Evolutionary conservation across 2,888 invertebrate genomes (phyloP).

Genomic region (Cristatella mucedo): DNA sequence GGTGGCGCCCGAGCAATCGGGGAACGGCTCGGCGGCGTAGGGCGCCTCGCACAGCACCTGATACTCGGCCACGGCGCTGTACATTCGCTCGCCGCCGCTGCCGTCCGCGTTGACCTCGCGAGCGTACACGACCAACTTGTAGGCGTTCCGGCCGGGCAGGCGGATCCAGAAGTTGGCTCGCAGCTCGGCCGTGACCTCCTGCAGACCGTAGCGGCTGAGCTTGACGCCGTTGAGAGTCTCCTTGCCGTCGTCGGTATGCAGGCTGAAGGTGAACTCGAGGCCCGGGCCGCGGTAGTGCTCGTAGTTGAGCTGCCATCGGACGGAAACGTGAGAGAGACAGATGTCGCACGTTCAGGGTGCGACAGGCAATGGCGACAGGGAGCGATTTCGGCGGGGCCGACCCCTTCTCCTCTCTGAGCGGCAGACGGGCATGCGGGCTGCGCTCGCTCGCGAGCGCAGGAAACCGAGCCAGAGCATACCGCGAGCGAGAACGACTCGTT

Average conservation of each 20-base stretch:
- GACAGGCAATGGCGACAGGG: no score
- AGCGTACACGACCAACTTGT: constrained; percentile 36
- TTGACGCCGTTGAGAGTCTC: constrained; percentile 29
- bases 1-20: constrained; percentile 35
- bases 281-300: constrained; percentile 19
- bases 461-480: constrained; percentile 27
- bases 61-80: constrained; percentile 35
- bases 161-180: constrained; percentile 32
- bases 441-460: constrained; percentile 4
- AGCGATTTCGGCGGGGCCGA: no score
- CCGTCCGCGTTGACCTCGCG: constrained; percentile 34
- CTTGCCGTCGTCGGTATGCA: constrained; percentile 30
- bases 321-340: no score
- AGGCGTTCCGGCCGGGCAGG: constrained; percentile 30
- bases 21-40: constrained; percentile 24
- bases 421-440: no score
- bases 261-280: constrained; percentile 37
- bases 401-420: no score
- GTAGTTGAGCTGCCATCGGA: constrained; percentile 11
- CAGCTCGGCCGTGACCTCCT: constrained; percentile 33
- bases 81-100: constrained; percentile 32
- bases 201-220: constrained; percentile 33
- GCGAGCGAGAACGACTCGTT: constrained; percentile 31
- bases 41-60: constrained; percentile 2
- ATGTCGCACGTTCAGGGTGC: no score